Conservation (phyloP, 2,797 vertebrate genomes). For the Cossypha niveicapilla region DNA sequence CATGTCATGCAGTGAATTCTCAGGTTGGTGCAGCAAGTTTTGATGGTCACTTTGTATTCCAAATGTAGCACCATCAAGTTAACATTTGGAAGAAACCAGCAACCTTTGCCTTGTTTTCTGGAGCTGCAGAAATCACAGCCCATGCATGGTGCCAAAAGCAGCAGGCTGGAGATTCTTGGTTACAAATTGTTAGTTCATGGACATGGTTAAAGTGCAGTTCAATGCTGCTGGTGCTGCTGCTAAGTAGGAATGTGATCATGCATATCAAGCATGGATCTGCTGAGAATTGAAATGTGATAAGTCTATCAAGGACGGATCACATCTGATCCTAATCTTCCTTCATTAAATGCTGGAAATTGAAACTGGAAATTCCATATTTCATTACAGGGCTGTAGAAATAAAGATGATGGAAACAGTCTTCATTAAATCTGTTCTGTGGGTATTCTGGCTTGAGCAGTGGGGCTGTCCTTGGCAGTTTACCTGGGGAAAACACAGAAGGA, state of each 20-base stretch:
- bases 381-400: background rate
- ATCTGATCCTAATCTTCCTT: background rate
- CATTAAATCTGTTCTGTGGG: background rate
- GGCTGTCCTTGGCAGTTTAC: rapidly evolving
- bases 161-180: background rate
- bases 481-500: background rate
- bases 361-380: background rate
- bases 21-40: background rate
- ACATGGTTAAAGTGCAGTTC: background rate
- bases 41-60: background rate
- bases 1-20: background rate
- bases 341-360: background rate
- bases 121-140: background rate
- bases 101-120: background rate
- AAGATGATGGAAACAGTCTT: background rate
- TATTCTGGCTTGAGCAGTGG: background rate
- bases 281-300: background rate
- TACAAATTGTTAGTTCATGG: background rate
- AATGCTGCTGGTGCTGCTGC: background rate
- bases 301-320: background rate
- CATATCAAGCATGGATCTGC: background rate
- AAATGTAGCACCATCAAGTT: background rate
- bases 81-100: background rate
- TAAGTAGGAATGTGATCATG: background rate
- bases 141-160: background rate